Percentiles rank a stretch among this genome's conserved stretches.
phyloP scores from a whole-genome alignment of 2,797 vertebrate genomes.

The Columba guinea region DNA sequence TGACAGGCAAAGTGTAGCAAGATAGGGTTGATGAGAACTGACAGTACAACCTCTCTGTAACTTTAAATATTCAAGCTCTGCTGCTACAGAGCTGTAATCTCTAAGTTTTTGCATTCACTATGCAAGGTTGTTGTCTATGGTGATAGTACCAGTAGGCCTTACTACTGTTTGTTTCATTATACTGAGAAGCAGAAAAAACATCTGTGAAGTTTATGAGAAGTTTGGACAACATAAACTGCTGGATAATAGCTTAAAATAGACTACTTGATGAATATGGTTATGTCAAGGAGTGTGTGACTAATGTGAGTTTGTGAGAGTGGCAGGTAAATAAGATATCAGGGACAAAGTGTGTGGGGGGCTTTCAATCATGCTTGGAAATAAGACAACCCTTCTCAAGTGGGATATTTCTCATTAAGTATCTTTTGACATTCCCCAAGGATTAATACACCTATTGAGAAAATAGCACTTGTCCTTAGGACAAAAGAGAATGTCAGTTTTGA shows the following conservation, averaged over 20 bases:
- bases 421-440: constrained; percentile 45
- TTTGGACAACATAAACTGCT: constrained; percentile 55
- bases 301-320: constrained; percentile 25
- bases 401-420: constrained; percentile 63
- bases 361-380: constrained; percentile 56
- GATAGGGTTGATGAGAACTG: background rate
- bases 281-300: constrained; percentile 54
- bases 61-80: background rate
- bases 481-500: constrained; percentile 37
- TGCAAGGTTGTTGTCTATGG: background rate
- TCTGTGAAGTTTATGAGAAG: constrained; percentile 26
- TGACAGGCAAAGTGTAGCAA: background rate
- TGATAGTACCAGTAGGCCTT: background rate
- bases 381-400: constrained; percentile 47
- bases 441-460: constrained; percentile 64
- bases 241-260: constrained; percentile 55
- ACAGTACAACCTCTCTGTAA: background rate
- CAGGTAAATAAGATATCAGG: constrained; percentile 61
- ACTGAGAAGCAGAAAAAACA: constrained; percentile 1
- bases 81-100: background rate
- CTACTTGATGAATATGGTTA: constrained; percentile 51
- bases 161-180: background rate
- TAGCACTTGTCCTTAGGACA: constrained; percentile 20
- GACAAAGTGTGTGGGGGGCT: background rate
- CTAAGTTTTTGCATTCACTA: background rate